Conservation (phyloP, 2,113 vertebrate genomes). For the Pterophyllum scalare region DNA sequence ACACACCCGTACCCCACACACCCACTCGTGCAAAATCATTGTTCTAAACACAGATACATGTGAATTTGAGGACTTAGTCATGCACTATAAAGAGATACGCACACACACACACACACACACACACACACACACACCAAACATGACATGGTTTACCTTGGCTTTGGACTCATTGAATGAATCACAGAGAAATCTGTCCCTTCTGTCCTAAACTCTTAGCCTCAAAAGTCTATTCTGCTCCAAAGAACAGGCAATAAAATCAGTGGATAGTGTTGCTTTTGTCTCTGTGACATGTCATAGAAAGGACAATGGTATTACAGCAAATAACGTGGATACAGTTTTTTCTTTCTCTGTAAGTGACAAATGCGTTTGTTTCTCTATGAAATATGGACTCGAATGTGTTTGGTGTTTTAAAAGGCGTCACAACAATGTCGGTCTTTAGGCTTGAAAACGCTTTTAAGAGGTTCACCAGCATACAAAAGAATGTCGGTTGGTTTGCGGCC, state of each 20-base stretch:
- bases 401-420: not conserved
- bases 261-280: conserved; percentile 2
- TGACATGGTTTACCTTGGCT: conserved; percentile 67
- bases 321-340: not conserved
- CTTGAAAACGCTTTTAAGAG: not conserved
- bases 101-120: not conserved
- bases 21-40: conserved; percentile 14
- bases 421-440: not conserved
- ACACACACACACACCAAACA: conserved; percentile 18
- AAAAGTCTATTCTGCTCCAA: conserved; percentile 44
- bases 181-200: conserved; percentile 63
- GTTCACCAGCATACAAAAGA: not conserved
- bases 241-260: conserved; percentile 23
- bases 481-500: not conserved
- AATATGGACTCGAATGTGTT: not conserved
- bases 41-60: conserved; percentile 1
- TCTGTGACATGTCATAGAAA: conserved; percentile 13
- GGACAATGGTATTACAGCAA: not conserved
- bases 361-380: not conserved
- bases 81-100: not conserved
- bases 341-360: not conserved
- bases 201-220: conserved; percentile 55
- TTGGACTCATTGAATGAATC: conserved; percentile 61
- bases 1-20: conserved; percentile 23
- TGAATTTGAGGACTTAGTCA: conserved; percentile 25